Conservation (phyloP, 2,113 vertebrate species). For the Chaetodon auriga region DNA sequence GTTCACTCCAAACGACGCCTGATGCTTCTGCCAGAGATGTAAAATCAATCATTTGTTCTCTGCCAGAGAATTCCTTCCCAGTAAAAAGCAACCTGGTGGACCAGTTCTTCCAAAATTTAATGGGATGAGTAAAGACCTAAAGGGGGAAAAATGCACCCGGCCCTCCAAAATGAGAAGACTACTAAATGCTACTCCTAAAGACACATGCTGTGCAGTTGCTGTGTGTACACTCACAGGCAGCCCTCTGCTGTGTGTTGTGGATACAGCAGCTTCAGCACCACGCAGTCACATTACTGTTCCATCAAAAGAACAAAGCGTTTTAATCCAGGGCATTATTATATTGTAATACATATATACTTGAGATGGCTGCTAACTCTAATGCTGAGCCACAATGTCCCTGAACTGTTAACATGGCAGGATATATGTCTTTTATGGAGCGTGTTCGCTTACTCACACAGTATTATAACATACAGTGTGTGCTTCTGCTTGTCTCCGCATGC, state of each 20-base stretch:
- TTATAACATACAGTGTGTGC: background rate
- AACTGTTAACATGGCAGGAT: background rate
- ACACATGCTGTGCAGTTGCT: too few relatives aligned
- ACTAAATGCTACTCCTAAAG: background rate
- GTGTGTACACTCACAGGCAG: too few relatives aligned
- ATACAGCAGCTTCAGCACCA: background rate
- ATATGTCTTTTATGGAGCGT: background rate
- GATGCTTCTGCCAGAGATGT: conserved; percentile 1
- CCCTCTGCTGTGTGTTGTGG: conserved; percentile 8
- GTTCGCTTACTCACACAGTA: background rate
- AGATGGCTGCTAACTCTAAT: background rate
- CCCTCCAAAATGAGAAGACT: background rate
- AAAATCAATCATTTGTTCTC: background rate
- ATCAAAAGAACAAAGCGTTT: background rate
- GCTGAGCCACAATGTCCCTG: background rate
- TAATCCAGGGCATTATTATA: background rate
- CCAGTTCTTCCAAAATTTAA: background rate
- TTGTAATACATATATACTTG: too few relatives aligned
- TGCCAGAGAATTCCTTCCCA: background rate
- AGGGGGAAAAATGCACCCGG: background rate
- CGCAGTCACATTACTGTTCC: background rate
- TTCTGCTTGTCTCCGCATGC: background rate
- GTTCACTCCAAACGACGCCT: background rate
- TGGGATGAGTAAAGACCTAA: background rate
- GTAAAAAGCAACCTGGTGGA: background rate